Evolutionary conservation across 2,113 vertebrate genomes (phyloP).

Genomic region (Dasyprocta punctata): DNA sequence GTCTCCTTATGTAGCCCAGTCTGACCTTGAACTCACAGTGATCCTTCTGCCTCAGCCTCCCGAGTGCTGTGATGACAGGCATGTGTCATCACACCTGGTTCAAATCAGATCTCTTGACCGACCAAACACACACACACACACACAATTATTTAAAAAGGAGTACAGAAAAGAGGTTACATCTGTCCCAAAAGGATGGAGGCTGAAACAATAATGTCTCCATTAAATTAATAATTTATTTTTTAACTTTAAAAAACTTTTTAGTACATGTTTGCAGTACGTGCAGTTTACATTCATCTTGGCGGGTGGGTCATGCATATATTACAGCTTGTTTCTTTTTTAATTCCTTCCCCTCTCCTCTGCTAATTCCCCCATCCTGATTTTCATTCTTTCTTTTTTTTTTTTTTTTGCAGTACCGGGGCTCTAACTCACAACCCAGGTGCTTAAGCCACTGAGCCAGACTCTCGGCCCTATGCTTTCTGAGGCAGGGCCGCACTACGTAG

Average conservation of each 20-base stretch:
- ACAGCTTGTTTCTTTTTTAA: not conserved
- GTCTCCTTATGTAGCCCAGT: no score
- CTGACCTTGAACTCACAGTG: no score
- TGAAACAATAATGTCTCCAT: not conserved
- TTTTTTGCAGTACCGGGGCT: no score
- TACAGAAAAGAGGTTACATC: not conserved
- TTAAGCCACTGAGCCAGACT: no score
- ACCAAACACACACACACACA: not conserved
- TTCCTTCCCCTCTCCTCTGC: not conserved
- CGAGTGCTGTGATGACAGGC: no score
- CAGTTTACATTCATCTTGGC: not conserved
- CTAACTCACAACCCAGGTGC: no score
- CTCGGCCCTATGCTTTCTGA: no score
- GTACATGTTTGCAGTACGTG: not conserved
- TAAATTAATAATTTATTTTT: constrained; percentile 55
- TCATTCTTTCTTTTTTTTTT: no score
- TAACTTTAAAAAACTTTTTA: not conserved
- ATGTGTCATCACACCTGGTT: not conserved
- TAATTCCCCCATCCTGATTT: not conserved
- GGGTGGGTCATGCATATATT: not conserved
- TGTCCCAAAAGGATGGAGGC: not conserved
- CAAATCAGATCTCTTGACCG: not conserved
- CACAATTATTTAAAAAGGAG: not conserved
- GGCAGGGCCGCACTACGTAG: no score
- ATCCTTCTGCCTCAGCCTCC: no score